phyloP scores from a whole-genome alignment of 2,888 invertebrate species.

The Seira musarum region DNA sequence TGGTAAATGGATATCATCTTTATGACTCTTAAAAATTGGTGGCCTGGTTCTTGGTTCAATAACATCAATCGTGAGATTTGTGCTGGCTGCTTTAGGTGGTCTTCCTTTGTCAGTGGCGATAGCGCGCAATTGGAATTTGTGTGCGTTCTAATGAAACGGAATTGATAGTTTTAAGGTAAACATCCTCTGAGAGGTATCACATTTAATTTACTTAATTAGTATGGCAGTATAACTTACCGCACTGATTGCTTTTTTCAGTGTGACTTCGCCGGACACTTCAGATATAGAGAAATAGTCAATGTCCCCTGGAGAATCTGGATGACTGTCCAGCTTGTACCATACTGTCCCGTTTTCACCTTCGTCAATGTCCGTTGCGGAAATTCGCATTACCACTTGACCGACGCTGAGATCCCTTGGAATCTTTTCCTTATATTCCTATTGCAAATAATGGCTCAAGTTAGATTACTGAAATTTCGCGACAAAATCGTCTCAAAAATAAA shows the following conservation, averaged over 20 bases:
- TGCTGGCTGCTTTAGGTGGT: constrained; percentile 70
- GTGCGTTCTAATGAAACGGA: constrained; percentile 21
- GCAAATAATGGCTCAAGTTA: constrained; percentile 11
- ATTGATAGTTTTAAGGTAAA: not conserved
- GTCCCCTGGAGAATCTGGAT: constrained; percentile 72
- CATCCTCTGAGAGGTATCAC: not conserved
- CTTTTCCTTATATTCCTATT: constrained; percentile 80
- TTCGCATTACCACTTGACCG: constrained; percentile 85
- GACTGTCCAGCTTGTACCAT: constrained; percentile 76
- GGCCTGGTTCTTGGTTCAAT: constrained; percentile 91
- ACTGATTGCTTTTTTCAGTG: constrained; percentile 79
- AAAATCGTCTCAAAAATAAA: not conserved
- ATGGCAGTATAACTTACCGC: no score
- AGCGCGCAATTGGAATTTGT: constrained; percentile 79
- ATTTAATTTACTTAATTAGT: constrained; percentile 3
- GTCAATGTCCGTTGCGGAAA: constrained; percentile 94
- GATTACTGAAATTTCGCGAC: constrained; percentile 2
- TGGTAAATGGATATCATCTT: constrained; percentile 75
- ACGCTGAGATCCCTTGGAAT: constrained; percentile 86
- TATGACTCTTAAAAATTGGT: constrained; percentile 79
- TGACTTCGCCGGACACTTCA: constrained; percentile 87
- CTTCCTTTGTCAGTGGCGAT: constrained; percentile 85
- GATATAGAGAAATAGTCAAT: constrained; percentile 86
- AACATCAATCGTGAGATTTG: constrained; percentile 85
- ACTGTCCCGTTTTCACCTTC: constrained; percentile 92